These are phyloP conservation scores for Pachydiplax longipennis DNA, from an alignment of 2,888 invertebrate species.

Conservation along the genomic window DNA sequence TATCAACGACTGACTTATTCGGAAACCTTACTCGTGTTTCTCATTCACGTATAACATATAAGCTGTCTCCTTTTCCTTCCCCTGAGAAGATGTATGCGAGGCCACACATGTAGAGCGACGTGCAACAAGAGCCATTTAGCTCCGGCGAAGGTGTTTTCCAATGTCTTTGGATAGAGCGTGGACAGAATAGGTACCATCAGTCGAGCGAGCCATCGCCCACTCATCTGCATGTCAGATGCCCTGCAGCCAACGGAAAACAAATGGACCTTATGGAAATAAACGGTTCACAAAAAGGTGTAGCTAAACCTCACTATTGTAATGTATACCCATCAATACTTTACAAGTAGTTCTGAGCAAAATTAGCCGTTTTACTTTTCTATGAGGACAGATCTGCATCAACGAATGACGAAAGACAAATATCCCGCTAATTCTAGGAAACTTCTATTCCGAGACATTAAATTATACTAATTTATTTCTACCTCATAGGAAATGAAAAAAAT, in stretches of 20 bases:
- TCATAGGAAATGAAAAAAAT: too few species aligned
- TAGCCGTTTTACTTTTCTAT: too few species aligned
- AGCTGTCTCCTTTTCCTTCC: neutral
- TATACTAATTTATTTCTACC: too few species aligned
- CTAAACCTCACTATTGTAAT: too few species aligned
- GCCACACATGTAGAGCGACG: constrained; percentile 8
- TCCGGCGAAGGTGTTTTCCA: constrained; percentile 30
- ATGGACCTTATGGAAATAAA: neutral
- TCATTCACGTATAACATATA: neutral
- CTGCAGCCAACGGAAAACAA: neutral
- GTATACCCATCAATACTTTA: too few species aligned
- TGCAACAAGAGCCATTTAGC: constrained; percentile 23
- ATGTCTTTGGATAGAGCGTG: constrained; percentile 7
- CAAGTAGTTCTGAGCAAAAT: too few species aligned
- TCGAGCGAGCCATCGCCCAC: constrained; percentile 22
- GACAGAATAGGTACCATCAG: neutral
- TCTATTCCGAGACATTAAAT: too few species aligned
- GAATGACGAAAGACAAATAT: too few species aligned
- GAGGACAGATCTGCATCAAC: too few species aligned
- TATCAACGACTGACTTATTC: neutral
- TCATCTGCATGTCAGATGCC: constrained; percentile 5
- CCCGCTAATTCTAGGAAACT: too few species aligned
- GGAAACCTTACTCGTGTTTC: neutral
- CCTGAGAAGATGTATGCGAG: neutral
- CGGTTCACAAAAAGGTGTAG: neutral